Base-by-base conservation (phyloP, 2,113 vertebrate genomes). In the Myotis yumanensis region DNA sequence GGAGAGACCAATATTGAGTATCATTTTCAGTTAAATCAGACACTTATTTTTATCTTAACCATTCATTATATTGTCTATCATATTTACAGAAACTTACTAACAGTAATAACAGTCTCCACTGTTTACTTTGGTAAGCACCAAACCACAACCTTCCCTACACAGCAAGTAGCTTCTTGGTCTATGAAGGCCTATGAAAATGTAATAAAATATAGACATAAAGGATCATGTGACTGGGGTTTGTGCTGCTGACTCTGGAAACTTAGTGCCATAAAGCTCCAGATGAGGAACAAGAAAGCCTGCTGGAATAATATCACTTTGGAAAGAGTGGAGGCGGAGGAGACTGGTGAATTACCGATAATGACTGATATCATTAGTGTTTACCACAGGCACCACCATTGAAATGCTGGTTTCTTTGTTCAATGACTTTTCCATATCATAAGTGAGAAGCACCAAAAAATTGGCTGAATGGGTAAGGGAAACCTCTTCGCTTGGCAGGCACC, bases 1-100 rank as follows among this genome's bases (percentile, higher is more conserved):
- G 9, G n/a, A 90, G 12, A 93, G 52, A 77, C 11, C 5, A 94
- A 46, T 69, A 82, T 40, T 87, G 68, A 94, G 32, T 11, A 32
- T 51, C 79, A 90, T 76, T 57, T 82, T 51, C 76, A 72, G 28
- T 81, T 66, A 84, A 86, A 71, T 88, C n/a, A 93, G 48, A 91
- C 80, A 82, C 51, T 40, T 81, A 73, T 86, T 75, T 91, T 89
- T 73, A 66, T 81, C 23, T 72, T 85, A 62, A 72, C 28, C 40
- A 82, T 43, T 35, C 40, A 86, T 43, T 35, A 73, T 7, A 64
- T 7, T 35, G 40, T 75, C n/a, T 73, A 66, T 64, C 46, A 57
- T 62, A 89, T 30, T 73, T 93, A 52, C 37, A 94, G 88, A 82
- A 81, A 32, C 15, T 62, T 62, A 59, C 32, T 82, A 66, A 52